Percentiles rank a stretch among this genome's conserved stretches.
These are phyloP conservation scores for Halcyon leucocephala DNA, from an alignment of 2,797 vertebrate genomes.

Conservation along the genomic window DNA sequence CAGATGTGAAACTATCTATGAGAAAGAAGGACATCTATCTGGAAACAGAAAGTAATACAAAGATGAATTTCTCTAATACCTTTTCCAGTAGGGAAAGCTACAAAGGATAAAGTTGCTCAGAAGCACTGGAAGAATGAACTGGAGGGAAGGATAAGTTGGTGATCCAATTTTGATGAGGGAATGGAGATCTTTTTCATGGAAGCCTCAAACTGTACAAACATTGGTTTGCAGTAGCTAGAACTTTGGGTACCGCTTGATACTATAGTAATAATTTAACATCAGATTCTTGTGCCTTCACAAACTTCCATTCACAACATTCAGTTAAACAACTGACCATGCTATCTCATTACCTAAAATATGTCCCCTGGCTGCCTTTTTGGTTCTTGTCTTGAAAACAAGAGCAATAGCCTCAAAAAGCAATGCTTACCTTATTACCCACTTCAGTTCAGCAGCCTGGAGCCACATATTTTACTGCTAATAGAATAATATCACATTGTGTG, in stretches of 20 bases:
- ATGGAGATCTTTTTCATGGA: background rate
- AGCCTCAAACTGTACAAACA: background rate
- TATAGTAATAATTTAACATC: background rate
- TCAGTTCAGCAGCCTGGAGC: background rate
- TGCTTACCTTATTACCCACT: background rate
- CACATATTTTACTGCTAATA: background rate
- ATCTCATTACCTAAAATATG: background rate
- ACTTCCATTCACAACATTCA: background rate
- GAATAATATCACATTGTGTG: background rate
- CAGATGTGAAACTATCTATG: background rate
- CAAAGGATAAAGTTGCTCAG: fast-evolving
- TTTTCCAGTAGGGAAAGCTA: background rate
- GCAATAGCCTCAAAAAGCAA: background rate
- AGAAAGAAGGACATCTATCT: background rate
- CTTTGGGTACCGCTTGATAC: background rate
- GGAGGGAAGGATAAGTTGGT: background rate
- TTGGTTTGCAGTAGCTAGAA: background rate
- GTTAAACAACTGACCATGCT: background rate
- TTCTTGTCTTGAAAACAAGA: background rate
- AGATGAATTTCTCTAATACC: background rate
- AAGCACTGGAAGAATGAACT: background rate
- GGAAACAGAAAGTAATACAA: background rate
- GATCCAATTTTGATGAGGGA: background rate
- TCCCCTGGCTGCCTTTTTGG: background rate
- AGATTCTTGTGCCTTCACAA: background rate